Evolutionary conservation across 2,113 vertebrate genomes (phyloP), one percentile per base, ranked within the genome.

Genomic region (Andinoacara biseriatus): DNA sequence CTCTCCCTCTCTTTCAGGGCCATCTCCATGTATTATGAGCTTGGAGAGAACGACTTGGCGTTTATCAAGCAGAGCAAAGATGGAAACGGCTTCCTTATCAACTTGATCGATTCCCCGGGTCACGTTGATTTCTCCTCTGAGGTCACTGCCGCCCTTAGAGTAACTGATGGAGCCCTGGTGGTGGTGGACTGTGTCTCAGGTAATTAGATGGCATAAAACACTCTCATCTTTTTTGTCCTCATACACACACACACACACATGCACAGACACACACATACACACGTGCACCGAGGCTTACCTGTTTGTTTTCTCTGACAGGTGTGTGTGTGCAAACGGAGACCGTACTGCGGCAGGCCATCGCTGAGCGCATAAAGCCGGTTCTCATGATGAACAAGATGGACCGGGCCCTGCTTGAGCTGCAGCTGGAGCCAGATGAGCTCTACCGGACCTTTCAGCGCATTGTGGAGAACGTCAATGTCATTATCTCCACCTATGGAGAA

Each of bases 351-450:
- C 98, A 99, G 95, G 98, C 98, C 59, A 99, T 99, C 1, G 97
- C 97, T 0, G 98, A 99, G 93, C 95, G 98, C 75, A 99, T 99
- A 94, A 98, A 97, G 72, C 98, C 98, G 0, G 97, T 99, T 18
- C 94, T 99, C 85, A 99, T 99, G 98, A 99, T 99, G 97, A 99
- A 99, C 92, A 99, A 99, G 92, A 99, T 99, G 98, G 98, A 99
- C 95, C 95, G 97, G 0, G 98, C 98, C 0, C 91, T 99, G 85
- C 94, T 99, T 2, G 98, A 99, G 93, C 95, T 99, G 89, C 98
- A 99, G 94, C 95, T 99, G 92, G 94, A 96, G 6, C 94, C 97
- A 0, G 98, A 99, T 46, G 97, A 97, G 86, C 96, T 99, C 10
- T 99, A 95, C 93, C 95, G 96, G 92, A 99, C 97, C 14, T 99